These are phyloP conservation scores for Platygyra sinensis DNA, from an alignment of 64 coral and sea anemone species.

Conservation along the genomic window DNA sequence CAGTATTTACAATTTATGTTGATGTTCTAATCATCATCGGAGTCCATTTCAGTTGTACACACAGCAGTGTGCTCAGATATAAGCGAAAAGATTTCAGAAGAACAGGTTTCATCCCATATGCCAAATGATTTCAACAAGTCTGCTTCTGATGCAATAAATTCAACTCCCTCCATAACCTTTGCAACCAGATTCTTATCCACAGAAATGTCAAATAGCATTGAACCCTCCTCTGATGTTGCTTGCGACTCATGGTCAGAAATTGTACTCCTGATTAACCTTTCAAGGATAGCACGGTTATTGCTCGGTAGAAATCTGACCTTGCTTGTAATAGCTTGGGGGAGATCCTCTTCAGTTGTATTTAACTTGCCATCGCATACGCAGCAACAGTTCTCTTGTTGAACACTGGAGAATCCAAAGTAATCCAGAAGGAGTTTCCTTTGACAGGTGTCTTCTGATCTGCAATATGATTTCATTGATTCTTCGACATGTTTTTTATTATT, in stretches of 20 bases:
- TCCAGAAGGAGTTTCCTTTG: no score
- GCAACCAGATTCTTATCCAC: constrained; percentile 25
- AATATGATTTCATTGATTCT: no score
- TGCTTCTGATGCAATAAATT: constrained; percentile 51
- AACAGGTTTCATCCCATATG: constrained; percentile 52
- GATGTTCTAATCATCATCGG: constrained; percentile 22
- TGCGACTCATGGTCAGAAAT: constrained; percentile 16
- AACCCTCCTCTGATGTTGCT: constrained; percentile 7
- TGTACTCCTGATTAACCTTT: constrained; percentile 32
- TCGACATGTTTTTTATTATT: no score
- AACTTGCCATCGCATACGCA: constrained; percentile 43
- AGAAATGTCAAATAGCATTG: constrained; percentile 50
- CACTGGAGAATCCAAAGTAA: constrained; percentile 64
- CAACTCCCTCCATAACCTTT: constrained; percentile 48
- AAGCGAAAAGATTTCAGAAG: constrained; percentile 65
- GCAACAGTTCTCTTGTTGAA: constrained; percentile 64
- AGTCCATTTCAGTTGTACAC: constrained; percentile 34
- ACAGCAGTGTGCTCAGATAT: constrained; percentile 49
- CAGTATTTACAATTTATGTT: constrained; percentile 20
- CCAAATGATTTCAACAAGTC: constrained; percentile 44
- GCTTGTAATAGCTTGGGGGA: background rate
- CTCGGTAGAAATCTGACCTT: background rate
- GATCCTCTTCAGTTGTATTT: constrained; percentile 14
- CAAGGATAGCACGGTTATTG: constrained; percentile 23
- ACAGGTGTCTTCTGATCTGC: no score